phyloP scores from a whole-genome alignment of 2,113 vertebrate genomes.

The Phalacrocorax brasilianus region DNA sequence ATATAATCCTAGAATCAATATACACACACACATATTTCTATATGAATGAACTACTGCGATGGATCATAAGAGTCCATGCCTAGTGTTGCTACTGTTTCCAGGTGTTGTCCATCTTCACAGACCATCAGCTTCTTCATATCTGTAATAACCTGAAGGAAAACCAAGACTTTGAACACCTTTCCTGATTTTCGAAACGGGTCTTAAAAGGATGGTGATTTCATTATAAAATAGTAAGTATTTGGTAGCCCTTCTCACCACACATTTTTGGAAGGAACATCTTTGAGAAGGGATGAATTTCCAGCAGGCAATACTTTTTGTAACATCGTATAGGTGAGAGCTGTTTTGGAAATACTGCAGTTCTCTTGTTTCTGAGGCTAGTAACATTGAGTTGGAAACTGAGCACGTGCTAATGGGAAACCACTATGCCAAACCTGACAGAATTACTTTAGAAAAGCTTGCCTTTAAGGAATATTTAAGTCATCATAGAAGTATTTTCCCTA shows the following conservation, averaged over 20 bases:
- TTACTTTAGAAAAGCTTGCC: background rate
- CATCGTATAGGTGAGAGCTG: background rate
- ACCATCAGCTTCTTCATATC: background rate
- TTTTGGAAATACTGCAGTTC: background rate
- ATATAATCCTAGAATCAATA: background rate
- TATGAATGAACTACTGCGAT: background rate
- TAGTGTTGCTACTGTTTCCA: background rate
- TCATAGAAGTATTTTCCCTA: background rate
- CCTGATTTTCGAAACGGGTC: background rate
- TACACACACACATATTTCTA: background rate
- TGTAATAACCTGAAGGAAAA: background rate
- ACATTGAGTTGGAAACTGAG: background rate
- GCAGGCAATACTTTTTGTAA: background rate
- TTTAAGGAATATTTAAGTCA: background rate
- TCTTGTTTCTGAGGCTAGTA: background rate
- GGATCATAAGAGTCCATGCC: background rate
- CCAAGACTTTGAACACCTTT: background rate
- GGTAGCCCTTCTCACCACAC: background rate
- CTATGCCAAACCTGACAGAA: background rate
- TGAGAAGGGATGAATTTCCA: background rate
- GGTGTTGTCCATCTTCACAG: background rate
- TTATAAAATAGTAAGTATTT: background rate
- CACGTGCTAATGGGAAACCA: background rate
- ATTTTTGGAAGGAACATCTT: background rate
- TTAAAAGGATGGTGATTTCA: background rate